phyloP scores from a whole-genome alignment of 1,140 invertebrate species.

The Drosophila sechellia region DNA sequence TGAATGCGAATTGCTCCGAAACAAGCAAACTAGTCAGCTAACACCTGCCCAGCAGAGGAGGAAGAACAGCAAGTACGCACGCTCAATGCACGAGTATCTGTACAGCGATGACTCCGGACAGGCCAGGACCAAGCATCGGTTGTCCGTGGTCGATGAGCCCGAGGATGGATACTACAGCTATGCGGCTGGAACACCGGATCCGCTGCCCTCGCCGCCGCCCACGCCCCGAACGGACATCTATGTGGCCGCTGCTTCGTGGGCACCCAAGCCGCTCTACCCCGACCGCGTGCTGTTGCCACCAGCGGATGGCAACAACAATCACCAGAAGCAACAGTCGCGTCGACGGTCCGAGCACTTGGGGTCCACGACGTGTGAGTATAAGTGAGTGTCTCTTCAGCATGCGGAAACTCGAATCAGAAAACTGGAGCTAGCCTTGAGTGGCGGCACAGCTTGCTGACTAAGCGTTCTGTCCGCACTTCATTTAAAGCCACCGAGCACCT shows the following conservation, averaged over 20 bases:
- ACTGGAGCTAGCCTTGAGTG: constrained; percentile 58
- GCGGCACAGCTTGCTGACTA: constrained; percentile 55
- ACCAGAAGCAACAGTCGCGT: constrained; percentile 54
- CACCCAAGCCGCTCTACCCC: constrained; percentile 86
- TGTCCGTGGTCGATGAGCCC: constrained; percentile 68
- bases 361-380: constrained; percentile 83
- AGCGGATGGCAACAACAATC: constrained; percentile 45
- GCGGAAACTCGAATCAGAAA: constrained; percentile 35
- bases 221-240: constrained; percentile 85
- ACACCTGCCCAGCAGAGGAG: constrained; percentile 62
- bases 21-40: constrained; percentile 43
- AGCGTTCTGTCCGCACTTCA: constrained; percentile 75
- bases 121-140: constrained; percentile 53
- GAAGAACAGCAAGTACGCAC: constrained; percentile 70
- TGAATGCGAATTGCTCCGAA: constrained; percentile 42
- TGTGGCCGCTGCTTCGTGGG: constrained; percentile 87
- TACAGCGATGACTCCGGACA: constrained; percentile 63
- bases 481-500: constrained; percentile 39
- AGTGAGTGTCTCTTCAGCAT: constrained; percentile 71
- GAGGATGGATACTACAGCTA: constrained; percentile 82
- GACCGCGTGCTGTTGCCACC: constrained; percentile 70
- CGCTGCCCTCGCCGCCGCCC: constrained; percentile 45
- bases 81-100: constrained; percentile 80
- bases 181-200: constrained; percentile 72
- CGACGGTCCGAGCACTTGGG: constrained; percentile 75